Evolutionary conservation across 2,797 vertebrate species (phyloP).

Genomic region (Aplochiton taeniatus): DNA sequence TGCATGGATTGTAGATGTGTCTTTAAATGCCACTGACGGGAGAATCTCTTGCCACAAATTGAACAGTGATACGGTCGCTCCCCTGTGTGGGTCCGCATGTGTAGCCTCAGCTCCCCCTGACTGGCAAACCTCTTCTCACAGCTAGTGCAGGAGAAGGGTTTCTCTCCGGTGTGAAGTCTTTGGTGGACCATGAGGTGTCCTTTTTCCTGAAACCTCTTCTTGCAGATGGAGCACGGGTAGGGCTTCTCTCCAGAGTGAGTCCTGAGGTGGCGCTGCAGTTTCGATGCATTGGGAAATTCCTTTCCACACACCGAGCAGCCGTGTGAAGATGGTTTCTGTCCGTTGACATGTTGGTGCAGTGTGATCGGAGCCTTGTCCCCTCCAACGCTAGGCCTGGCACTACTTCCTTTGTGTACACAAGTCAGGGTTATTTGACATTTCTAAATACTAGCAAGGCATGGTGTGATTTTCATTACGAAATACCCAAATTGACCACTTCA

Average conservation of each 20-base stretch:
- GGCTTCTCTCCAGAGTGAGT: not conserved
- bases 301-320: slow-evolving; percentile 14
- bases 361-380: no score
- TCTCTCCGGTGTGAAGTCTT: slow-evolving; percentile 57
- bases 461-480: no score
- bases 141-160: slow-evolving; percentile 50
- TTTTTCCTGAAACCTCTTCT: slow-evolving; percentile 56
- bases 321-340: no score
- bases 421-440: no score
- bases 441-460: no score
- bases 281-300: not conserved
- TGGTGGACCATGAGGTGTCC: slow-evolving; percentile 44
- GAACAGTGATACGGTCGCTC: slow-evolving; percentile 48
- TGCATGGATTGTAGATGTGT: slow-evolving; percentile 11
- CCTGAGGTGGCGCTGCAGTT: not conserved
- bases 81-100: slow-evolving; percentile 40
- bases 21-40: not conserved
- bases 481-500: no score
- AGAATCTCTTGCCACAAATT: slow-evolving; percentile 28
- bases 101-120: slow-evolving; percentile 48
- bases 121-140: slow-evolving; percentile 55
- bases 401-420: no score
- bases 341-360: no score
- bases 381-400: no score
- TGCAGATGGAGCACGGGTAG: slow-evolving; percentile 45